Base-by-base conservation (phyloP, 2,888 invertebrate genomes). In the Drosophila histrio region DNA sequence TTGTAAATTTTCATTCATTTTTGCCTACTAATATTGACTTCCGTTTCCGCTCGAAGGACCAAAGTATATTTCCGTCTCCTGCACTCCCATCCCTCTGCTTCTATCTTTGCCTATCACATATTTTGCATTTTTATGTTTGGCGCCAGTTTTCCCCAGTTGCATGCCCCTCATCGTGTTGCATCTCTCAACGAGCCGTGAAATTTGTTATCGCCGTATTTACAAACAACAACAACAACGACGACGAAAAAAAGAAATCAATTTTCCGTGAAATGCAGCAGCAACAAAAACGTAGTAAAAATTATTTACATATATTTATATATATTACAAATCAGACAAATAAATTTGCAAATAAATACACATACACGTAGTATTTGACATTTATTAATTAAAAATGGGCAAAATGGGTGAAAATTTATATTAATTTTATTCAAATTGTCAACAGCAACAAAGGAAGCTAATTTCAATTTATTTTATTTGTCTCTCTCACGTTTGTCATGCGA, bases 381-480 rank as follows among this genome's bases (percentile, higher is more conserved):
- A 89, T 89, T 90, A 89, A 89, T 89, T 90, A 89, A 89, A 89
- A 90, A 77, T 74, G 72, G 50, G 50, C 53, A 90, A 90, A 90
- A 66, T 76, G 77, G 66, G 54, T 32, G 72, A 56, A 74, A 89
- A 89, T 89, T 85, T 89, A 89, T 89, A 88, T 90, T 88, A 89
- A 90, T 89, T 90, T 90, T 89, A 89, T 90, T 89, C 90, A 90
- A 88, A 89, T 90, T 89, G 88, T 89, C 89, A 89, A 70, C 72
- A 59, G 70, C 81, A 80, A 78, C 72, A 81, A 86, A 86, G 83
- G 83, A 83, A 83, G 83, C 87, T 81, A 83, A 84, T 86, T 83
- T 84, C 69, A 83, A 83, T 86, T 77, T 83, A 86, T 86, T 79
- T 78, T 80, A 75, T 77, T 73, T 78, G 66, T 72, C 57, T 50